A percentile compares a stretch with the other conserved stretches of the same genome.
phyloP scores from a whole-genome alignment of 1,140 invertebrate species.

The Platyscapa corneri region DNA sequence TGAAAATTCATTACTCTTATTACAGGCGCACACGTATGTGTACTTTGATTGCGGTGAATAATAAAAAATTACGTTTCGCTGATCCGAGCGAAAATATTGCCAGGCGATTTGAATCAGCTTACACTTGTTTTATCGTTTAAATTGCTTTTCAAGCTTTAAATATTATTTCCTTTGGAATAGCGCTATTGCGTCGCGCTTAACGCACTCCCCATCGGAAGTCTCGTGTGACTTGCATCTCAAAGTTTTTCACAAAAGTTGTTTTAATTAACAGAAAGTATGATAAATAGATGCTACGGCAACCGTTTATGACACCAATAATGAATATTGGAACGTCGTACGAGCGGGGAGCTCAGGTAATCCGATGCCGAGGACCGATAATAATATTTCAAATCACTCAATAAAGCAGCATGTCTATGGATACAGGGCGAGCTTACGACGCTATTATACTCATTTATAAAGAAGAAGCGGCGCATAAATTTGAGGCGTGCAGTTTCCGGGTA shows the following conservation, averaged over 20 bases:
- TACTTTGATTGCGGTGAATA: background rate
- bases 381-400: constrained; percentile 1
- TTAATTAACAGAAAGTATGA: constrained; percentile 5
- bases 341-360: background rate
- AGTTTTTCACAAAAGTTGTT: background rate
- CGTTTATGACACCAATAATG: constrained; percentile 3
- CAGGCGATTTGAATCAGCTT: background rate
- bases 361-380: background rate
- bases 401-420: background rate
- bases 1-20: background rate
- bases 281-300: background rate
- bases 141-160: background rate
- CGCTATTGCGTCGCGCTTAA: background rate
- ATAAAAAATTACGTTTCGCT: no score
- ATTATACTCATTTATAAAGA: constrained; percentile 12
- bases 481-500: constrained; percentile 5
- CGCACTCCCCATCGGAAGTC: background rate
- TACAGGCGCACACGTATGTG: no score
- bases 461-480: constrained; percentile 1
- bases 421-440: background rate
- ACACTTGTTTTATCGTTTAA: background rate
- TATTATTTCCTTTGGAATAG: background rate
- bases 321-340: background rate
- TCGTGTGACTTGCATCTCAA: background rate
- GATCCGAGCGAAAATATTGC: background rate